Percentiles rank a stretch among this genome's conserved stretches.
phyloP scores from a whole-genome alignment of 2,888 invertebrate genomes.

The Ochropacha duplaris region DNA sequence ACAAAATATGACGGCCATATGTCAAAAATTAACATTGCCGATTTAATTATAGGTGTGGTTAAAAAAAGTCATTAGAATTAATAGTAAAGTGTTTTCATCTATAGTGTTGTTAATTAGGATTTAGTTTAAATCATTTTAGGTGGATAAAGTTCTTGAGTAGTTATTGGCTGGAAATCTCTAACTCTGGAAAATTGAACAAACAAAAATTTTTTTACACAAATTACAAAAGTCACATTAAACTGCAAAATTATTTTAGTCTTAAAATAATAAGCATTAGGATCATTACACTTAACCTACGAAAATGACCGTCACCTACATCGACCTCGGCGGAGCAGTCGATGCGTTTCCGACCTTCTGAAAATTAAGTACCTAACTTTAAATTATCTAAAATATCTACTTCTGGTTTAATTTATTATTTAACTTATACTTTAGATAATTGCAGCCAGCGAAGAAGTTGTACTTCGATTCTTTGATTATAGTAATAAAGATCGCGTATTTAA shows the following conservation, averaged over 20 bases:
- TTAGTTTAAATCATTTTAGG: too few species aligned
- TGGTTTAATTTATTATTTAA: too few species aligned
- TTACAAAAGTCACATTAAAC: background rate
- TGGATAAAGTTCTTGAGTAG: too few species aligned
- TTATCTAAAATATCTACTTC: background rate
- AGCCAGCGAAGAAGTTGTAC: too few species aligned
- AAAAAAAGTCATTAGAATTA: background rate
- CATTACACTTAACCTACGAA: background rate
- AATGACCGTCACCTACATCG: background rate
- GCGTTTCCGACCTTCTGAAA: conserved; percentile 5
- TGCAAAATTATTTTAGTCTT: background rate
- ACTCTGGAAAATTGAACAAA: too few species aligned
- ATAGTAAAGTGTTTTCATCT: background rate
- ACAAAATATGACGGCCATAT: conserved; percentile 64
- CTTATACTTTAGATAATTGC: too few species aligned
- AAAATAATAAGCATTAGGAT: background rate
- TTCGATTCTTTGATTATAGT: too few species aligned
- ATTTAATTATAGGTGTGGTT: conserved; percentile 35
- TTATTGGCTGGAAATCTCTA: too few species aligned
- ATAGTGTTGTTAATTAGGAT: background rate
- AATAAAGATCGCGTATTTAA: too few species aligned
- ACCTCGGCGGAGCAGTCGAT: conserved; percentile 2
- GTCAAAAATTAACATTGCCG: conserved; percentile 68
- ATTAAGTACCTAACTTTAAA: background rate
- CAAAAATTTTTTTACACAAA: too few species aligned